Conservation (phyloP, 64 coral and sea anemone genomes). For the Platygyra sinensis region DNA sequence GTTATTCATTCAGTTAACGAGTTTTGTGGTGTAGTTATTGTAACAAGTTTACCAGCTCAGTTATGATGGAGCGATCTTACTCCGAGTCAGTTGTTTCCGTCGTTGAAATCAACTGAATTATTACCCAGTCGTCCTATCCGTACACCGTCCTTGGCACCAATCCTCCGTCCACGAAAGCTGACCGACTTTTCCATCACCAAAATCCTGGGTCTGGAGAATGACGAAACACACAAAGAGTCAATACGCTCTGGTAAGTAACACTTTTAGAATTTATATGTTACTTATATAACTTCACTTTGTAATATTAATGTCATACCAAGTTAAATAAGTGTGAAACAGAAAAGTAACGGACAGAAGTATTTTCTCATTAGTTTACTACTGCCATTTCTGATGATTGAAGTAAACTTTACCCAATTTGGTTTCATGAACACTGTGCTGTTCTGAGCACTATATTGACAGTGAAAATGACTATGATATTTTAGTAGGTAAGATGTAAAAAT, state of each 20-base stretch:
- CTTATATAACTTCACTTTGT: no score
- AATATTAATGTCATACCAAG: no score
- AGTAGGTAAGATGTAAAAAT: no score
- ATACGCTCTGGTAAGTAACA: not conserved
- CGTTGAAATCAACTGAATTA: not conserved
- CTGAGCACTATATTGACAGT: no score
- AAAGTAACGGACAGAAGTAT: no score
- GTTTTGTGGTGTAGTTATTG: not conserved
- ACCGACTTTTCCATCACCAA: constrained; percentile 11
- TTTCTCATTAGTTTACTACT: no score
- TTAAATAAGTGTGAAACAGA: no score
- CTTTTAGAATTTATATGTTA: not conserved
- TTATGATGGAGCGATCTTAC: not conserved
- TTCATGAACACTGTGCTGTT: no score
- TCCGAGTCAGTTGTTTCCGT: not conserved
- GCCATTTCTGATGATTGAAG: no score
- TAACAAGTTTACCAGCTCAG: not conserved
- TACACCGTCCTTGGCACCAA: not conserved
- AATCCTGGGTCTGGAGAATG: constrained; percentile 11
- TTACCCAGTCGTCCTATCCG: not conserved
- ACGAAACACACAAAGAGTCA: not conserved
- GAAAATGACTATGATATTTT: no score
- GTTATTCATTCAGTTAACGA: not conserved
- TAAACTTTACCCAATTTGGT: no score
- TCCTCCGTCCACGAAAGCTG: not conserved